Evolutionary conservation across 2,888 invertebrate genomes (phyloP).

Genomic region (Mystacides longicornis): DNA sequence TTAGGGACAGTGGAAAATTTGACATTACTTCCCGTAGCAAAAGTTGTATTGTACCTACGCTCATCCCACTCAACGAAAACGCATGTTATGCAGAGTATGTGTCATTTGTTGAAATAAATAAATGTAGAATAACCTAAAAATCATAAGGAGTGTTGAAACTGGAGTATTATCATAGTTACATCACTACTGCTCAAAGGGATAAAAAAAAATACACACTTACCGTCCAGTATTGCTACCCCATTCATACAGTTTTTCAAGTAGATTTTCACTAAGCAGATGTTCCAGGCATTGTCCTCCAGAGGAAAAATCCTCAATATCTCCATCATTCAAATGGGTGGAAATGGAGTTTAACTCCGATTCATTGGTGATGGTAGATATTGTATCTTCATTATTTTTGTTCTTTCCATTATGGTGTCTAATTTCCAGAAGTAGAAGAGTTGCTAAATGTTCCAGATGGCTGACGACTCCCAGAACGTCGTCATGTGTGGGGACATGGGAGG

Average conservation of each 20-base stretch:
- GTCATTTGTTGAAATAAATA: too few species aligned
- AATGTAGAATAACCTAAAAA: too few species aligned
- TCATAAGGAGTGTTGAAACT: too few species aligned
- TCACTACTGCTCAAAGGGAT: too few species aligned
- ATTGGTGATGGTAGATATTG: neutral
- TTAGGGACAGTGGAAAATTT: too few species aligned
- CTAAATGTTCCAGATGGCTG: slow-evolving; percentile 87
- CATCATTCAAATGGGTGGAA: slow-evolving; percentile 25
- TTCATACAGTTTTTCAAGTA: slow-evolving; percentile 76
- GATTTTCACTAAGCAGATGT: slow-evolving; percentile 75
- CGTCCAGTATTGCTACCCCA: slow-evolving; percentile 82
- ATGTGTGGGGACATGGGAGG: slow-evolving; percentile 51
- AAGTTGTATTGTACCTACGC: too few species aligned
- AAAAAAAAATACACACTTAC: slow-evolving; percentile 35
- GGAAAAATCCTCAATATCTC: slow-evolving; percentile 29
- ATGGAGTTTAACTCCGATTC: neutral
- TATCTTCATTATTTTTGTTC: neutral
- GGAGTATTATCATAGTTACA: too few species aligned
- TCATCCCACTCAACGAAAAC: too few species aligned
- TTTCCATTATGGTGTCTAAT: slow-evolving; percentile 47
- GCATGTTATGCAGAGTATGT: too few species aligned
- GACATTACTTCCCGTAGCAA: too few species aligned
- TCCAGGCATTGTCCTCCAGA: slow-evolving; percentile 61
- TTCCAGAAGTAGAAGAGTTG: slow-evolving; percentile 75
- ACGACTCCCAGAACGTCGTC: slow-evolving; percentile 88